Conservation (phyloP, 2,888 invertebrate genomes). For the Drosophila lutescens region DNA sequence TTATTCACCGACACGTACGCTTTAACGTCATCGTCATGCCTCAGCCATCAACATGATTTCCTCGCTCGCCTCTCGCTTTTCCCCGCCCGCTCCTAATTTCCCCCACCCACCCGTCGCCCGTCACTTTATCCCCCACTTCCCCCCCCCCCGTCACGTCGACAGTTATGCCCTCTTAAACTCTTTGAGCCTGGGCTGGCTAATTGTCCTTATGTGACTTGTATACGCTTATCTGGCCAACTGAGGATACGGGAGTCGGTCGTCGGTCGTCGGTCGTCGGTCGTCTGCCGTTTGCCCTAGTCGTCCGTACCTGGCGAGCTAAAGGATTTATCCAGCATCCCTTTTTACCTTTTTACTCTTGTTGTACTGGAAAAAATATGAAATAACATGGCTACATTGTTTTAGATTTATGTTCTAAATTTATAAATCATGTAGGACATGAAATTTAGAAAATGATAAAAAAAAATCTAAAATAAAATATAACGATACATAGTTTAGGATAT, state of each 20-base stretch:
- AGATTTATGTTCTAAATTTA: too few species aligned
- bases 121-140: constrained; percentile 3
- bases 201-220: constrained; percentile 81
- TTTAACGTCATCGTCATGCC: constrained; percentile 50
- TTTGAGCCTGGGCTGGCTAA: constrained; percentile 73
- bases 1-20: constrained; percentile 59
- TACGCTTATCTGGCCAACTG: constrained; percentile 56
- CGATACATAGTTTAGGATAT: too few species aligned
- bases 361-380: constrained; percentile 2
- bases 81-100: neutral
- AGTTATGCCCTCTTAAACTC: constrained; percentile 62
- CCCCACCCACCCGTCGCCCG: neutral
- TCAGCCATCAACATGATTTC: constrained; percentile 43
- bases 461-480: too few species aligned
- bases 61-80: neutral
- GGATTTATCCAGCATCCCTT: constrained; percentile 12
- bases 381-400: too few species aligned
- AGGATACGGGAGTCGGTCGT: constrained; percentile 10
- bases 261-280: neutral
- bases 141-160: constrained; percentile 5
- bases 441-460: too few species aligned
- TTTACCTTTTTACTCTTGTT: neutral
- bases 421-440: too few species aligned
- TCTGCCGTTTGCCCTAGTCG: neutral
- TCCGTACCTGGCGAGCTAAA: constrained; percentile 24